Conservation (phyloP, 2,888 invertebrate species). For the Andrena minutula region DNA sequence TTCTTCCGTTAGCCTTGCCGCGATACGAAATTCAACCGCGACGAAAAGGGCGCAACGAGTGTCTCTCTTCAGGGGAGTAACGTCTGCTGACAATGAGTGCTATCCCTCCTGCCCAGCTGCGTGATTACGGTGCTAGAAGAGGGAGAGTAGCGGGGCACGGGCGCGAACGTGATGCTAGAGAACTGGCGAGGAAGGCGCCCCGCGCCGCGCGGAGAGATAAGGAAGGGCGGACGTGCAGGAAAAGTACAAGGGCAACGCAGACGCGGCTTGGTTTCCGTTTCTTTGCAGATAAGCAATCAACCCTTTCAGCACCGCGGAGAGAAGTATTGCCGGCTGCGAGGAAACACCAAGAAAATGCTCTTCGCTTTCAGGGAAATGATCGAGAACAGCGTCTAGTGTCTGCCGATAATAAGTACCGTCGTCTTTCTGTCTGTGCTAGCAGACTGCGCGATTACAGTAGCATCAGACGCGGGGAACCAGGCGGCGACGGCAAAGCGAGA, state of each 20-base stretch:
- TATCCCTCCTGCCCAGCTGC: conserved; percentile 51
- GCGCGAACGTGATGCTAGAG: conserved; percentile 46
- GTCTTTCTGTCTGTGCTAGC: conserved; percentile 23
- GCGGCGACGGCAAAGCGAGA: conserved; percentile 19
- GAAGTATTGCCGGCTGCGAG: background rate
- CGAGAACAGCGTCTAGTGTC: conserved; percentile 10
- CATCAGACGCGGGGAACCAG: conserved; percentile 20
- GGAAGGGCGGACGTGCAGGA: background rate
- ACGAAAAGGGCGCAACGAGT: conserved; percentile 66
- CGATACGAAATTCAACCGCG: conserved; percentile 43
- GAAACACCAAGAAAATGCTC: background rate
- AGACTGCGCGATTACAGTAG: conserved; percentile 35
- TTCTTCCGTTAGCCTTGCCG: conserved; percentile 54
- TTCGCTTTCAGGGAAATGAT: background rate
- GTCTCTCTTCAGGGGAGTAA: conserved; percentile 54
- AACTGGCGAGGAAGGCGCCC: conserved; percentile 39
- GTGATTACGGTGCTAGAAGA: conserved; percentile 61
- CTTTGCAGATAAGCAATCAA: conserved; percentile 47
- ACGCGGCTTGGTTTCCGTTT: conserved; percentile 15
- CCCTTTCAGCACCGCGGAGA: conserved; percentile 4
- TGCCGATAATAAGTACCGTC: conserved; percentile 43
- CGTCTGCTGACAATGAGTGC: conserved; percentile 68
- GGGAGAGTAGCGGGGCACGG: conserved; percentile 28
- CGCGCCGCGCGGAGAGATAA: conserved; percentile 26
- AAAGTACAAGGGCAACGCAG: conserved; percentile 4